Evolutionary conservation across 2,797 vertebrate genomes (phyloP).

Genomic region (Taenioides sp.): DNA sequence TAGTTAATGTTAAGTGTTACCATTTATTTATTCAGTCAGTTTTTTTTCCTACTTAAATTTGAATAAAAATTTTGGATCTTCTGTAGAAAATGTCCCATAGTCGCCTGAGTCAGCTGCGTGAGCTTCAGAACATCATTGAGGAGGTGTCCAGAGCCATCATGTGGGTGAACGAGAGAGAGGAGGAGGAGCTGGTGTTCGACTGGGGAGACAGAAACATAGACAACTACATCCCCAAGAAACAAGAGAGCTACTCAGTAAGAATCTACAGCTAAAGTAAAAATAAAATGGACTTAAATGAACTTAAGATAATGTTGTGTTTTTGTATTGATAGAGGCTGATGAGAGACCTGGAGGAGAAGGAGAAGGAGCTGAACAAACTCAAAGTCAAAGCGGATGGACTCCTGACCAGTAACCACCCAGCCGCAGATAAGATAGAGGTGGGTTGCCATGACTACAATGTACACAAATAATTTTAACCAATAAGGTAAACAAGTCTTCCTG

Average conservation of each 20-base stretch:
- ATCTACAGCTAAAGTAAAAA: background rate
- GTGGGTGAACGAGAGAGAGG: slow-evolving; percentile 96
- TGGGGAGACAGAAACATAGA: slow-evolving; percentile 92
- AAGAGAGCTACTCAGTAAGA: slow-evolving; percentile 94
- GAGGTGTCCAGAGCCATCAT: slow-evolving; percentile 92
- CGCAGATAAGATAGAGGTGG: slow-evolving; percentile 93
- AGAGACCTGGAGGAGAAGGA: slow-evolving; percentile 92
- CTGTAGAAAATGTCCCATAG: slow-evolving; percentile 83
- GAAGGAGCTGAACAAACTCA: slow-evolving; percentile 89
- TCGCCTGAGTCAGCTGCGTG: slow-evolving; percentile 84
- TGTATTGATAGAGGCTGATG: slow-evolving; percentile 87
- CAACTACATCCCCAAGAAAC: slow-evolving; percentile 86
- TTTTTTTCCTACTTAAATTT: background rate
- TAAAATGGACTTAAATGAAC: background rate
- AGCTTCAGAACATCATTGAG: slow-evolving; percentile 85
- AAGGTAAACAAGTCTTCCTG: background rate
- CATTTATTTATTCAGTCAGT: background rate
- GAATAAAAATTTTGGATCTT: background rate
- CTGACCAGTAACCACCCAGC: slow-evolving; percentile 89
- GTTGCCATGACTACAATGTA: background rate
- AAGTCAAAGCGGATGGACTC: slow-evolving; percentile 83
- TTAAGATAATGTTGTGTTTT: slow-evolving; percentile 18
- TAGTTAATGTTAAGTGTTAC: background rate
- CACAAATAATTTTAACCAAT: background rate
- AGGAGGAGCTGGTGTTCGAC: slow-evolving; percentile 93